These are phyloP conservation scores for Origma solitaria DNA, from an alignment of 2,113 vertebrate species.

Conservation along the genomic window DNA sequence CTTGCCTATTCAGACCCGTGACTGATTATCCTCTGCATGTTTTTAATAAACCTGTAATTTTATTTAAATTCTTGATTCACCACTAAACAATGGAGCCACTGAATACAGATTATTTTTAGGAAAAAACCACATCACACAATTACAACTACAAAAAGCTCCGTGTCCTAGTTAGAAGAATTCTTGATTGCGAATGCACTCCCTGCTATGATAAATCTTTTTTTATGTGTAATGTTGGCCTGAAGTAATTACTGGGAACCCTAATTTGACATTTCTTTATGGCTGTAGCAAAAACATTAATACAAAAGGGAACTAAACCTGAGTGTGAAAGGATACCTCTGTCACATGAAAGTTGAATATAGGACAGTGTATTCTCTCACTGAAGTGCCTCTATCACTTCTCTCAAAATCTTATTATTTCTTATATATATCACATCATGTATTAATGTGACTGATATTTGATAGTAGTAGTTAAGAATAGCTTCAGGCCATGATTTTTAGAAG, in stretches of 20 bases:
- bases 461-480: background rate
- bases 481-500: background rate
- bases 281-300: background rate
- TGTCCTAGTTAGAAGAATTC: background rate
- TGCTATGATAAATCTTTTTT: background rate
- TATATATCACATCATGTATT: background rate
- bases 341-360: background rate
- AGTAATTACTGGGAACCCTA: background rate
- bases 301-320: background rate
- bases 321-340: background rate
- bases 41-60: conserved; percentile 47
- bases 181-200: background rate
- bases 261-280: background rate
- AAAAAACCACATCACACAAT: background rate
- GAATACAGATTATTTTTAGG: background rate
- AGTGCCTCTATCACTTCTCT: background rate
- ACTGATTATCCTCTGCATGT: background rate
- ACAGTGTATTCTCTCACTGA: background rate
- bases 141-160: background rate
- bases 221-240: background rate
- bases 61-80: conserved; percentile 13
- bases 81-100: background rate
- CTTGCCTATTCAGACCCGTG: background rate
- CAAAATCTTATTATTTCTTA: background rate
- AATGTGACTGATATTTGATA: background rate